Percentiles rank a stretch among this genome's conserved stretches.
phyloP scores from a whole-genome alignment of 2,797 vertebrate species.

The Apodemus agrarius region DNA sequence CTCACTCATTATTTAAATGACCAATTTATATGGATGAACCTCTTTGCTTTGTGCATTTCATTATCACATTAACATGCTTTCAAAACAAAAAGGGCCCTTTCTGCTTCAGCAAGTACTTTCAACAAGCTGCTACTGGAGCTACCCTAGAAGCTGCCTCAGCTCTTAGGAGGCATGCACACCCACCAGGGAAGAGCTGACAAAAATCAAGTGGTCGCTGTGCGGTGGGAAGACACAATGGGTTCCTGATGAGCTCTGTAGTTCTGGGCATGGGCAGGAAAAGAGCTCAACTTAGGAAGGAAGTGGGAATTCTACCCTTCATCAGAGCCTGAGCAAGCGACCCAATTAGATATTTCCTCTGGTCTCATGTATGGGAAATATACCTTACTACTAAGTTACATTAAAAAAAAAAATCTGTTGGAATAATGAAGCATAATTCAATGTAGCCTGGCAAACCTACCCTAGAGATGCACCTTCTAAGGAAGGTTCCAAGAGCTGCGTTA shows the following conservation, averaged over 20 bases:
- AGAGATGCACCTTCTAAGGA: background rate
- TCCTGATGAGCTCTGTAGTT: constrained; percentile 8
- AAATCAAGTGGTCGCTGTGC: constrained; percentile 23
- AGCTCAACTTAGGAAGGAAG: background rate
- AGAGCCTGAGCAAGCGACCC: constrained; percentile 17
- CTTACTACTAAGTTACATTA: background rate
- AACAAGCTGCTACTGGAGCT: constrained; percentile 75
- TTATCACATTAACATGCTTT: constrained; percentile 93
- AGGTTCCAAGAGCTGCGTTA: background rate
- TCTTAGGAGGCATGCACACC: background rate
- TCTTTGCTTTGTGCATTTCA: constrained; percentile 92
- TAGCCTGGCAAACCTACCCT: background rate
- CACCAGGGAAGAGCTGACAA: background rate
- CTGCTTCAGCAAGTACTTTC: constrained; percentile 87
- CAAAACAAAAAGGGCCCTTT: constrained; percentile 81
- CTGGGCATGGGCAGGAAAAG: background rate
- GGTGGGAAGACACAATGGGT: background rate
- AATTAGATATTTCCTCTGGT: background rate
- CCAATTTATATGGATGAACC: constrained; percentile 93
- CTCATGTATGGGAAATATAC: constrained; percentile 32
- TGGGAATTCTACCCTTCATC: background rate
- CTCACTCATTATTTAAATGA: constrained; percentile 97
- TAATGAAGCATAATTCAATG: constrained; percentile 57
- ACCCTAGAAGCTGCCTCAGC: background rate
- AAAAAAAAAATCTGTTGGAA: background rate